Conservation (phyloP, 1,140 invertebrate species). For the Ooceraea biroi region DNA sequence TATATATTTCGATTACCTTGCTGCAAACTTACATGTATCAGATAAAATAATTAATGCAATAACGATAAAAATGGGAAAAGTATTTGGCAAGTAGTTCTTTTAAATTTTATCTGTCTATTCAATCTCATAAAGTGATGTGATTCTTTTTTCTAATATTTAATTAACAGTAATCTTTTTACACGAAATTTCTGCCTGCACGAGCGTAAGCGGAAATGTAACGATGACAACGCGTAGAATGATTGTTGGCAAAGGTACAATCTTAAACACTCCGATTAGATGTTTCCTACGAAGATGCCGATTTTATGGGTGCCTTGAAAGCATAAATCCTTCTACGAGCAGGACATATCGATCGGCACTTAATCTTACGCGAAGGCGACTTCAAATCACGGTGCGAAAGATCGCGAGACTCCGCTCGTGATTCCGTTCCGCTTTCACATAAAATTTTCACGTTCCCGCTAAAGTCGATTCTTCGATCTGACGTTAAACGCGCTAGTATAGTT, state of each 20-base stretch:
- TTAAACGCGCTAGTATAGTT: constrained; percentile 24
- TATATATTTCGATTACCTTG: background rate
- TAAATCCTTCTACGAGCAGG: constrained; percentile 66
- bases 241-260: background rate
- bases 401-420: constrained; percentile 52
- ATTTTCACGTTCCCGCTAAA: constrained; percentile 30
- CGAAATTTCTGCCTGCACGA: background rate
- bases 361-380: constrained; percentile 62
- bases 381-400: constrained; percentile 62
- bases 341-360: constrained; percentile 69
- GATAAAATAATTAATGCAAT: constrained; percentile 7
- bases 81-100: background rate
- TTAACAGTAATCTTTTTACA: constrained; percentile 7
- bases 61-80: background rate
- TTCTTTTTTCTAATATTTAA: constrained; percentile 1
- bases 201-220: background rate
- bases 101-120: background rate
- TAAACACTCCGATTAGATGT: constrained; percentile 53
- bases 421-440: constrained; percentile 57
- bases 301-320: constrained; percentile 40
- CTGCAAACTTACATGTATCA: constrained; percentile 1
- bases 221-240: background rate
- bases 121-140: background rate
- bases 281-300: constrained; percentile 24
- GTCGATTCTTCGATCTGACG: constrained; percentile 37